Base-by-base conservation (phyloP, 2,888 invertebrate genomes). In the Drosophila borborema region DNA sequence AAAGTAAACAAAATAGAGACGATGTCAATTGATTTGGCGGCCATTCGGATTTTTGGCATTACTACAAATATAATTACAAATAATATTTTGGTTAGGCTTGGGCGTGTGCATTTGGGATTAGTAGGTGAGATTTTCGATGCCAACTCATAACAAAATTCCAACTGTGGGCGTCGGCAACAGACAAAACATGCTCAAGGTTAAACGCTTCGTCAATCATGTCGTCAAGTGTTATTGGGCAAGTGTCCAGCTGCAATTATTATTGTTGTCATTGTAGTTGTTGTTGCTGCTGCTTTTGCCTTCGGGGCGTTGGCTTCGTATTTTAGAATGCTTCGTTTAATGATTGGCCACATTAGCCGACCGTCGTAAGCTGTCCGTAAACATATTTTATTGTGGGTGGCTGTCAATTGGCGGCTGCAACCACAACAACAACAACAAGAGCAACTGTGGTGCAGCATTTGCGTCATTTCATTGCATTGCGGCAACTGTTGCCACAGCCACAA, bases 161-260 rank as follows among this genome's bases (percentile, higher is more conserved):
- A 77, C 69, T 55, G 85, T 89, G 82, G 85, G 85, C 89, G 89
- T 82, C 87, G 82, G 73, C 66, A 80, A 72, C 81, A 76, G 88
- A 71, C 86, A 75, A 51, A 73, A 56, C 55, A 31, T 41, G 55
- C 18, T 62, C 71, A 74, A 83, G 79, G 85, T 88, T 73, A 83
- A 69, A 56, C 60, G 62, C 53, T 53, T 67, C 77, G 69, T 74
- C 88, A 87, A 84, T 87, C 81, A 82, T 71, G 70, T 65, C 77
- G 80, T 86, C 80, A 82, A 80, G 67, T 77, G 80, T 70, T 78
- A 74, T 79, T 62, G 69, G 74, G 73, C 86, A 84, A 82, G 76
- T 80, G 80, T 83, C 82, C 86, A 74, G 55, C 70, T 66, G 55
- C 67, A 61, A 41, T 45, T 40, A 61, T 48, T 54, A 36, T n/a